Evolutionary conservation across 2,888 invertebrate genomes (phyloP).

Genomic region (Luperina testacea): DNA sequence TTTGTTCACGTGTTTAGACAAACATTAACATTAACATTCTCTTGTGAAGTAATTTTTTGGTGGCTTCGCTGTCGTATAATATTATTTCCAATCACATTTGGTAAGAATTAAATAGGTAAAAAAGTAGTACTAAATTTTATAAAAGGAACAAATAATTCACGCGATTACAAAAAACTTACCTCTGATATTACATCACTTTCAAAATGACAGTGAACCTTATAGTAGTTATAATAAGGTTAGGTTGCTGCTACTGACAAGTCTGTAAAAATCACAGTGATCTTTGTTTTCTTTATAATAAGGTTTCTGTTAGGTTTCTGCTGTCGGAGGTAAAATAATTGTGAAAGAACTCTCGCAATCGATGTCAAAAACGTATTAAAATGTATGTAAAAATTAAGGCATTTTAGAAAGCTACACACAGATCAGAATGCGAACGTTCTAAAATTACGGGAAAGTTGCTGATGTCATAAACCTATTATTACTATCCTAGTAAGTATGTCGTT

Average conservation of each 20-base stretch:
- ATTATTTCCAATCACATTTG: background rate
- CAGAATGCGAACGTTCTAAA: background rate
- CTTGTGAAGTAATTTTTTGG: background rate
- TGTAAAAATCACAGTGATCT: too few relatives aligned
- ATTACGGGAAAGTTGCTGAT: background rate
- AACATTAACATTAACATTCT: too few relatives aligned
- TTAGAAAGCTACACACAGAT: background rate
- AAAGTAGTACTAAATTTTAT: too few relatives aligned
- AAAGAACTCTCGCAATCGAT: background rate
- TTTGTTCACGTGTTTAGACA: conserved; percentile 35
- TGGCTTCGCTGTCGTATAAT: background rate
- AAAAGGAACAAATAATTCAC: background rate
- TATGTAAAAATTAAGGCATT: background rate
- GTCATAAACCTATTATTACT: background rate
- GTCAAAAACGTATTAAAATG: background rate
- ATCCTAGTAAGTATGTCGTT: background rate
- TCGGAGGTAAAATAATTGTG: too few relatives aligned
- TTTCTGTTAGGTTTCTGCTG: too few relatives aligned
- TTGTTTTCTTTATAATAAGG: too few relatives aligned
- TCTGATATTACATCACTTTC: too few relatives aligned
- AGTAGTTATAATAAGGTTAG: too few relatives aligned
- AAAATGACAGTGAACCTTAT: too few relatives aligned
- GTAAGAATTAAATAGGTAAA: background rate
- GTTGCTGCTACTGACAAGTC: too few relatives aligned
- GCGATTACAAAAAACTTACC: background rate